Evolutionary conservation across 2,113 vertebrate species (phyloP), one percentile per base, ranked within the genome.

Genomic region (Xiphophorus maculatus): DNA sequence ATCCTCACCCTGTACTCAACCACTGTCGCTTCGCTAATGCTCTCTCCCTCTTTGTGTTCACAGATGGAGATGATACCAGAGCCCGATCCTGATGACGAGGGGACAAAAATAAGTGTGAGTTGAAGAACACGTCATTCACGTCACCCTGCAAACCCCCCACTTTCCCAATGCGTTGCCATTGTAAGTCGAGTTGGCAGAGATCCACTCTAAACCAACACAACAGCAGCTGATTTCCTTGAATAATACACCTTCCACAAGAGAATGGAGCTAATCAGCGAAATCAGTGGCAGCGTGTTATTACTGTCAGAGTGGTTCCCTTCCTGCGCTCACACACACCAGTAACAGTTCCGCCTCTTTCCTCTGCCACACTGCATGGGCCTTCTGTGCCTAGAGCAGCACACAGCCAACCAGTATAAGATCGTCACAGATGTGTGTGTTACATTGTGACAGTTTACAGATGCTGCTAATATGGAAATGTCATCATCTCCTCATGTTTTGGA

Each of bases 91-190:
- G 91, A 95, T 66, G 93, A 95, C 0, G 94, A 95, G 69, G 94
- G 94, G 69, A 93, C 94, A 19, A 95, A 95, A 91, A 95, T 95
- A 91, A 95, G 94, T 91, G 94, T 95, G 90, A 94, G 94, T 89
- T 74, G 9, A 82, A 68, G 63, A 71, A 27, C 29, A 27, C 1
- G 3, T 33, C 66, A 15, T 40, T 25, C 22, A 58, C 25, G 22
- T 25, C 51, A 58, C 8, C 9, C 9, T 58, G 51, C 9, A n/a
- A 58, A 25, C 25, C 9, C 51, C 44, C 44, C 44, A 19, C 44
- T 48, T 48, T n/a, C 27, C 33, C 27, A 2, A 62, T 8, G 17
- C 15, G 22, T 17, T 37, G 12, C 14, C 5, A 15, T 42, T 33
- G 3, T 61, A 35, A 65, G 27, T 54, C 22, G 15, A 35, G 32